phyloP scores from a whole-genome alignment of 2,797 vertebrate genomes.

The Sibirionetta formosa region DNA sequence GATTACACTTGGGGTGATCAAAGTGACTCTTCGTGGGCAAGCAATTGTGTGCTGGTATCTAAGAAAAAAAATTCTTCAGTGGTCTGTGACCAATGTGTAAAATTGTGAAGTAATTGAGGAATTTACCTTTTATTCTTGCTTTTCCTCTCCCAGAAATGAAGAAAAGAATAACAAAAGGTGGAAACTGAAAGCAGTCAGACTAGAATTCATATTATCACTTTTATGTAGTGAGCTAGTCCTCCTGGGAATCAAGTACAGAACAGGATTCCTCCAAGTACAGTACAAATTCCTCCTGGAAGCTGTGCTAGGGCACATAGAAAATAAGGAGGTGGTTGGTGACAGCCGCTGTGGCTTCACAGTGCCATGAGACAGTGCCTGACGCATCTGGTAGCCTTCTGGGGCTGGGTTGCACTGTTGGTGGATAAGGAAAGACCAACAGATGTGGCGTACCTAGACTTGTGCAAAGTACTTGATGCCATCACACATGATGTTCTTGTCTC shows the following conservation, averaged over 20 bases:
- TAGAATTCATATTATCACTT: background rate
- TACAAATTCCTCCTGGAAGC: background rate
- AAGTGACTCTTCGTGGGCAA: background rate
- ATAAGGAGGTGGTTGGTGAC: background rate
- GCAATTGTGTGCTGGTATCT: accelerated
- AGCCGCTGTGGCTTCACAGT: background rate
- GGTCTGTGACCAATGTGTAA: background rate
- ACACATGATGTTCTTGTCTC: background rate
- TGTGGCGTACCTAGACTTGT: background rate
- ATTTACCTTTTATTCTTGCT: background rate
- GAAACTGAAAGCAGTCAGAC: background rate
- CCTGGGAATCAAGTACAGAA: background rate
- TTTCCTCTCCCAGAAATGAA: background rate
- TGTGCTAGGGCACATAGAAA: background rate
- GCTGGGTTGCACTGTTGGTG: background rate
- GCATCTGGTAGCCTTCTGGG: background rate
- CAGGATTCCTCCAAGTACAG: background rate
- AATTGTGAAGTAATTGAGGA: background rate
- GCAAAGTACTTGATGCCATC: background rate
- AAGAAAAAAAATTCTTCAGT: background rate
- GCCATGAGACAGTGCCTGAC: background rate
- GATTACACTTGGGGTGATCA: background rate
- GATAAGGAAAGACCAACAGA: background rate
- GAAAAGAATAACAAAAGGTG: background rate
- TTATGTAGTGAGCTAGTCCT: background rate